phyloP scores from a whole-genome alignment of 2,888 invertebrate species.

The Drosophila setosimentum region DNA sequence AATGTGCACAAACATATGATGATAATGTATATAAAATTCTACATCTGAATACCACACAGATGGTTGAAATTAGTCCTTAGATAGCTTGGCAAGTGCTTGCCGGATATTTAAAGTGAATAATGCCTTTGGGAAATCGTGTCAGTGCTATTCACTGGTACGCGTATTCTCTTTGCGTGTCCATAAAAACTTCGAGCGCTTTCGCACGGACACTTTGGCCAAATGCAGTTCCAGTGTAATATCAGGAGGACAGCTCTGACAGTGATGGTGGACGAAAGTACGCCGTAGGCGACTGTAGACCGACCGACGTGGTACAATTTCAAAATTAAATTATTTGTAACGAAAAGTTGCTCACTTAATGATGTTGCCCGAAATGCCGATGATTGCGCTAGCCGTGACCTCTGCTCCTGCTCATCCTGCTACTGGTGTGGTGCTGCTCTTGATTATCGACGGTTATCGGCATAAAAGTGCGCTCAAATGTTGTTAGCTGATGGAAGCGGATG shows the following conservation, averaged over 20 bases:
- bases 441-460: conserved; percentile 10
- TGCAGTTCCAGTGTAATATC: conserved; percentile 71
- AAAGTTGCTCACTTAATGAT: conserved; percentile 73
- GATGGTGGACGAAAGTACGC: conserved; percentile 48
- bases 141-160: conserved; percentile 23
- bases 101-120: conserved; percentile 49
- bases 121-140: conserved; percentile 47
- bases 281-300: conserved; percentile 33
- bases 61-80: conserved; percentile 3
- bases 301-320: conserved; percentile 43
- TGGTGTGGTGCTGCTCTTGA: not conserved
- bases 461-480: conserved; percentile 29
- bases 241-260: conserved; percentile 14
- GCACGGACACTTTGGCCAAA: conserved; percentile 50
- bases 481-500: conserved; percentile 51
- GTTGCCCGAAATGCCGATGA: conserved; percentile 36
- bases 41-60: not conserved
- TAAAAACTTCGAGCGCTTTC: conserved; percentile 13
- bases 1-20: conserved; percentile 4
- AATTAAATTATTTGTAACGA: conserved; percentile 72
- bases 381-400: conserved; percentile 11
- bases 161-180: conserved; percentile 13
- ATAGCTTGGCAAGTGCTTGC: conserved; percentile 18
- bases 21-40: conserved; percentile 5
- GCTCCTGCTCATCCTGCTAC: too few species aligned